Evolutionary conservation across 2,888 invertebrate genomes (phyloP).

Genomic region (Apotomis betuletana): DNA sequence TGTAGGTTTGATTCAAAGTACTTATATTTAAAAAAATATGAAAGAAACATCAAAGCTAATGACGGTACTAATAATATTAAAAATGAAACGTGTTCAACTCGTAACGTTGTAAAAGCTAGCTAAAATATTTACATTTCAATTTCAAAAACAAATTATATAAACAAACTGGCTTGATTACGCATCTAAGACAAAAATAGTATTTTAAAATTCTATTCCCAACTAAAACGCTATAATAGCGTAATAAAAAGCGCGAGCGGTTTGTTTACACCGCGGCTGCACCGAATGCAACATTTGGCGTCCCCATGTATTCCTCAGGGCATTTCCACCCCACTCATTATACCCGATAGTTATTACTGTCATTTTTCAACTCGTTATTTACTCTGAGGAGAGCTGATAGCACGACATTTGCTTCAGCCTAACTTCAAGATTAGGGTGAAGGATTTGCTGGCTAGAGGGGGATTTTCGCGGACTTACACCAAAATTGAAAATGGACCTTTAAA

Average conservation of each 20-base stretch:
- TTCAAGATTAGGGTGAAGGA: slow-evolving; percentile 75
- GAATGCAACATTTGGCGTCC: slow-evolving; percentile 77
- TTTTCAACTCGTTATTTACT: slow-evolving; percentile 84
- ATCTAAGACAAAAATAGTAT: slow-evolving; percentile 6
- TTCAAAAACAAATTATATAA: not conserved
- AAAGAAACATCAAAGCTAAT: no score
- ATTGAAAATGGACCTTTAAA: slow-evolving; percentile 78
- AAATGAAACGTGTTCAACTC: no score
- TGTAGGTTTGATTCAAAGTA: no score
- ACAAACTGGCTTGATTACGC: slow-evolving; percentile 3
- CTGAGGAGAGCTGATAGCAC: slow-evolving; percentile 79
- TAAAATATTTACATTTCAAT: no score
- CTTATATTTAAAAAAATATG: no score
- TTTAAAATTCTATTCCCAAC: slow-evolving; percentile 36
- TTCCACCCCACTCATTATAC: slow-evolving; percentile 81
- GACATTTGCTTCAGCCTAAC: slow-evolving; percentile 74
- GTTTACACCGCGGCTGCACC: slow-evolving; percentile 66
- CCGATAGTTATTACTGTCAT: slow-evolving; percentile 83
- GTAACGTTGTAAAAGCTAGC: no score
- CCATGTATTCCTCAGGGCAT: slow-evolving; percentile 80
- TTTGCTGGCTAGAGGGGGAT: slow-evolving; percentile 66
- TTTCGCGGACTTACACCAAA: slow-evolving; percentile 69
- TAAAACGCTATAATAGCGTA: slow-evolving; percentile 30
- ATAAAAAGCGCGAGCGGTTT: slow-evolving; percentile 55
- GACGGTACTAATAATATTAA: no score